Base-by-base conservation (phyloP, 1,140 invertebrate species). In the Atta texana region DNA sequence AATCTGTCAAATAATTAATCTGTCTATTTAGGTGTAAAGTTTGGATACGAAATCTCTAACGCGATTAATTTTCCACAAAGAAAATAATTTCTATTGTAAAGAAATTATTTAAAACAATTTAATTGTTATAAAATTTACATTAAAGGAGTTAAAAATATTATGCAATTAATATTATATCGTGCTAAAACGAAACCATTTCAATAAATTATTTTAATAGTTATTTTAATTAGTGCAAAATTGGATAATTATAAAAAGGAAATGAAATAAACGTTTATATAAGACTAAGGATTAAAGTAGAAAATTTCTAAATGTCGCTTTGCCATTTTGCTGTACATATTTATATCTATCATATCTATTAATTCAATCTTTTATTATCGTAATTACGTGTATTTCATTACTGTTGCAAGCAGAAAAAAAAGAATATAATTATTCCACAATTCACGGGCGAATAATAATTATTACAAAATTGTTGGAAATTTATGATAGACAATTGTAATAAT, bases 381-480 rank as follows among this genome's bases (percentile, higher is more conserved):
- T 69, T 69, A 49, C 24, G 24, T 24, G 24, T 69, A 49, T 69
- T 49, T 69, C 6, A 69, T 69, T 69, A 69, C 24, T 69, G n/a
- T 24, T 16, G 39, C 21, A 49, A 24, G 14, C 4, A 39, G 16
- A 16, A 34, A 7, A 66, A 24, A 49, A 69, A 69, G 14, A 49
- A 21, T 49, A 7, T 44, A 44, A 44, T 44, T 44, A 44, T 44
- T 44, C 3, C 4, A 14, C 21, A 24, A 69, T 49, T 49, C 12
- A 69, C 31, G 6, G 12, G 3, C 1, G 12, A 14, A 21, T 69
- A 69, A 44, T 69, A 69, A 69, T 44, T 71, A 71, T 21, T 6
- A 3, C 21, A 2, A 71, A 28, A 49, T 71, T 51, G 21, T 21
- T 7, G n/a, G 21, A 24, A 16, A 71, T 71, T 49, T 69, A 28